Evolutionary conservation across 2,797 vertebrate genomes (phyloP).

Genomic region (Molothrus aeneus): DNA sequence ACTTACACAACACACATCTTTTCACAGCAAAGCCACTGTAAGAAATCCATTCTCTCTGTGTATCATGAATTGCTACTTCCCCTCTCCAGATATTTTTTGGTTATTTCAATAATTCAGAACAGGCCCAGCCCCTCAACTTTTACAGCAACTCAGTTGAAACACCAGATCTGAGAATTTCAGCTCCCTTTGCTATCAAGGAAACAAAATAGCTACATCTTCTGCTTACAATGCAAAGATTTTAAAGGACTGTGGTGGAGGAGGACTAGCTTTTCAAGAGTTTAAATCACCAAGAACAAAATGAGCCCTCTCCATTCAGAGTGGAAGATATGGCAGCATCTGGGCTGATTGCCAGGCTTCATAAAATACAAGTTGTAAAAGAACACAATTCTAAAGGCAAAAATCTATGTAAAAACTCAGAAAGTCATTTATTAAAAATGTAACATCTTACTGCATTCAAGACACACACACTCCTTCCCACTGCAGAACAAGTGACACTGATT

Average conservation of each 20-base stretch:
- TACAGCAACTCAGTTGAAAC: background rate
- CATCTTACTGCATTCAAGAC: background rate
- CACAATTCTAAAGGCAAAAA: background rate
- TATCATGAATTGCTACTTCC: background rate
- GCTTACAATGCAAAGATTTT: background rate
- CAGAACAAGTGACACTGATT: background rate
- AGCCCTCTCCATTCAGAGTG: background rate
- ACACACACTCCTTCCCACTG: background rate
- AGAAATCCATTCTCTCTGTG: background rate
- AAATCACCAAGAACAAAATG: background rate
- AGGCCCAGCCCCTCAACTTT: background rate
- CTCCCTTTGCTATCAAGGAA: background rate
- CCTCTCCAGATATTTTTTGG: background rate
- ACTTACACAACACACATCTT: background rate
- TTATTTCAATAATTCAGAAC: background rate
- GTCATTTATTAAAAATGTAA: background rate
- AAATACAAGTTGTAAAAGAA: background rate
- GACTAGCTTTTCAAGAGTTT: background rate
- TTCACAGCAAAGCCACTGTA: background rate
- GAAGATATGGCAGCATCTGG: background rate
- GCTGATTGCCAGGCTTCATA: background rate
- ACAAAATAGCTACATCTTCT: background rate
- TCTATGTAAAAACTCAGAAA: background rate
- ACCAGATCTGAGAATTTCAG: background rate
- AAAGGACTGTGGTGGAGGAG: background rate